A percentile compares a stretch with the other conserved stretches of the same genome.
These are phyloP conservation scores for Miniopterus natalensis DNA, from an alignment of 2,113 vertebrate genomes.

Conservation along the genomic window DNA sequence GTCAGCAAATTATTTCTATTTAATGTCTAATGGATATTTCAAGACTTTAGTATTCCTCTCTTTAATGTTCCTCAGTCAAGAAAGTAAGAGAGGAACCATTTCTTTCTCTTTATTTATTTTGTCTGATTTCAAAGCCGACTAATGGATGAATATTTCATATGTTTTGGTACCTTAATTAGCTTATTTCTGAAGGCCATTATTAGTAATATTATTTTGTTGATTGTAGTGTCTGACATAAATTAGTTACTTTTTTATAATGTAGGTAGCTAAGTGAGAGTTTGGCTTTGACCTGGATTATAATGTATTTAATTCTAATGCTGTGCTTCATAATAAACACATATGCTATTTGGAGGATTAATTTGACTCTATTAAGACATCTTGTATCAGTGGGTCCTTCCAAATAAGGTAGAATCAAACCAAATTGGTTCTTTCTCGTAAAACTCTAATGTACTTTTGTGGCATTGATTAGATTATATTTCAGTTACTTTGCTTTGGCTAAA, in stretches of 20 bases:
- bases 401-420: neutral
- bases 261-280: neutral
- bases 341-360: conserved; percentile 8
- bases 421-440: neutral
- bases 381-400: neutral
- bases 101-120: conserved; percentile 13
- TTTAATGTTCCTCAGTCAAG: neutral
- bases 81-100: neutral
- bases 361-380: neutral
- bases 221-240: neutral
- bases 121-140: neutral
- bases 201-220: neutral
- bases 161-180: neutral
- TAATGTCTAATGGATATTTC: neutral
- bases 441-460: neutral
- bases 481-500: neutral
- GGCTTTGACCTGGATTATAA: neutral
- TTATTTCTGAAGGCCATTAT: neutral
- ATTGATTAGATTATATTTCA: conserved; percentile 15
- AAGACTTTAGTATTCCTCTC: conserved; percentile 8
- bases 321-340: neutral
- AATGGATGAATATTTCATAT: neutral
- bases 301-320: neutral
- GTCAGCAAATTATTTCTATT: conserved; percentile 64
- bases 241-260: neutral